Base-by-base conservation (phyloP, 1,140 invertebrate species). In the Drosophila gunungcola region DNA sequence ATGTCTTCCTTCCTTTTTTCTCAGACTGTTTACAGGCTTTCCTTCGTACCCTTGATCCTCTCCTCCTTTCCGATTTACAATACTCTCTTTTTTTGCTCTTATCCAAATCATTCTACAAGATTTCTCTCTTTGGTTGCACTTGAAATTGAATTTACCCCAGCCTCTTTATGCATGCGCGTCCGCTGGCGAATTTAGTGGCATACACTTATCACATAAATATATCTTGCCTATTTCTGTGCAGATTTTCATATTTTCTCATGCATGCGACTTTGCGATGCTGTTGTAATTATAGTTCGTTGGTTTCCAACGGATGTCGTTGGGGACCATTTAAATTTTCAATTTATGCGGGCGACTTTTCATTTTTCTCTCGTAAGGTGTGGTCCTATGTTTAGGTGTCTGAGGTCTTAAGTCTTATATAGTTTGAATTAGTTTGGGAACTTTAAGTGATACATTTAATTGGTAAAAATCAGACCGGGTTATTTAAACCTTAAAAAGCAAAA, bases 281-380 rank as follows among this genome's bases (percentile, higher is more conserved):
- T 39, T 70, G 63, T 56, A 70, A 55, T 68, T 70, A 68, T 54
- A 68, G 63, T 68, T 39, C 16, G 49, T 55, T 56, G 49, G 16
- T 27, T 41, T 27, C 51, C 63, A 70, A 32, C 63, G 67, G 67
- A 70, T 70, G 67, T 69, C 64, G 64, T 49, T 56, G 9, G 49
- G 64, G 42, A 34, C 49, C 64, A 70, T 70, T 70, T 68, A 39
- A 34, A 36, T 41, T 68, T 34, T 39, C 11, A 68, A 68, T 55
- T 69, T 67, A 68, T 70, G 64, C 63, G 63, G 49, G 63, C 49
- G 63, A 68, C 67, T 68, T 56, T 67, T 42, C 48, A 54, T 46
- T 45, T 67, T 65, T 25, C 65, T 16, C 10, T 27, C 10, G 4
- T 13, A 32, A 32, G 57, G 62, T 48, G 62, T 46, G 62, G 34